Evolutionary conservation across 2,113 vertebrate species (phyloP).

Genomic region (Strix uralensis): DNA sequence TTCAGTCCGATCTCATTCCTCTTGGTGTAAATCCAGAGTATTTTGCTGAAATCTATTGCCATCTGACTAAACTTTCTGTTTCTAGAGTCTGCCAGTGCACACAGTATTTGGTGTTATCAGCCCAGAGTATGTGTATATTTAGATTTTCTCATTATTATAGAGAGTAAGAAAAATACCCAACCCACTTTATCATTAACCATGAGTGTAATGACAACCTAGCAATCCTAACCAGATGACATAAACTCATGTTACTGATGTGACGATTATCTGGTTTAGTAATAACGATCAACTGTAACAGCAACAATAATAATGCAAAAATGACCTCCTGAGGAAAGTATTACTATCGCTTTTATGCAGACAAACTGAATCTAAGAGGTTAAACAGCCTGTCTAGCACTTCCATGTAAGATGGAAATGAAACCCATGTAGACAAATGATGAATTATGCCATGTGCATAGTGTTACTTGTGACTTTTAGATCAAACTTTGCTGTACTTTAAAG

Average conservation of each 20-base stretch:
- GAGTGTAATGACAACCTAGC: not conserved
- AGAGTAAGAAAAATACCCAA: not conserved
- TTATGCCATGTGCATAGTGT: not conserved
- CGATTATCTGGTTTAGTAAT: not conserved
- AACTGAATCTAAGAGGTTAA: not conserved
- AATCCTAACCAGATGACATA: not conserved
- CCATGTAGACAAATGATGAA: not conserved
- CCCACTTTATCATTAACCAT: not conserved
- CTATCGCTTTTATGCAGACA: not conserved
- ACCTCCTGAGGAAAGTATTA: not conserved
- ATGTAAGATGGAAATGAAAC: not conserved
- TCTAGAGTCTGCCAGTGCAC: not conserved
- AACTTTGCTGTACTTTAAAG: not conserved
- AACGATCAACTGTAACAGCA: not conserved
- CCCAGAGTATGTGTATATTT: not conserved
- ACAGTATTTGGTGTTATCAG: not conserved
- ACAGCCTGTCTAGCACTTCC: not conserved
- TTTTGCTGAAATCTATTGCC: not conserved
- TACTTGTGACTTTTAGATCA: not conserved
- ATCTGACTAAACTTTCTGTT: not conserved
- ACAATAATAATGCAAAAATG: not conserved
- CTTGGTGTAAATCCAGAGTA: not conserved
- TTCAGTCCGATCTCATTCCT: not conserved
- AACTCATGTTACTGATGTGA: not conserved
- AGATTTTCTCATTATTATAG: not conserved